Base-by-base conservation (phyloP, 2,113 vertebrate genomes). In the Caracal caracal region DNA sequence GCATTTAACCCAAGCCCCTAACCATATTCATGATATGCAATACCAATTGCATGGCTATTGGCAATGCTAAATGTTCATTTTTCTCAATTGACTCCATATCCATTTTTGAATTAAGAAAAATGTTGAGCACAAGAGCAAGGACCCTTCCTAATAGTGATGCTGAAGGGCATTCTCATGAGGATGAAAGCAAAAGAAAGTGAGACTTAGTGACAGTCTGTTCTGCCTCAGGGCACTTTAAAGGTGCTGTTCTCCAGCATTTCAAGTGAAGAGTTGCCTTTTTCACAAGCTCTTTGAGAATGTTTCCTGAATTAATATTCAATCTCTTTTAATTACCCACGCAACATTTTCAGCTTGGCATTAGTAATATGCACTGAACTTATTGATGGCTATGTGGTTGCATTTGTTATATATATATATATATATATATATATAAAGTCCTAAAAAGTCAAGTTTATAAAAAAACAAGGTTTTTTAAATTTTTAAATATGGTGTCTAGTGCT, bases 21-120 rank as follows among this genome's bases (percentile, higher is more conserved):
- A 51, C 61, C 3, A 22, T 73, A 63, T 83, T 96, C 37, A 78
- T 43, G 61, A 59, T 61, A 81, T 7, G 43, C 82, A 86, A 73
- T 10, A 63, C 20, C 13, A 78, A 40, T 33, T 4, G 22, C 84
- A 66, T 53, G 53, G 17, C 47, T 53, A 61, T 24, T 49, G 73
- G 81, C 85, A 95, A 93, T 35, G 71, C 5, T 68, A n/a, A 93
- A 47, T 84, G 88, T 66, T 85, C 88, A 78, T 97, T 97, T 98
- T 95, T 96, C 96, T 97, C 81, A 95, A 11, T 56, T 94, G 91
- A 78, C 28, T 56, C 59, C 82, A 88, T 9, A 65, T 61, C 59
- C 53, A 88, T 53, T 90, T 96, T 71, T 80, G 91, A 90, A 90
- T 81, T 87, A 94, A 96, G 84, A 96, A 90, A 94, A 90, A 96